phyloP scores from a whole-genome alignment of 2,113 vertebrate genomes.

The Phrynocephalus versicolor region DNA sequence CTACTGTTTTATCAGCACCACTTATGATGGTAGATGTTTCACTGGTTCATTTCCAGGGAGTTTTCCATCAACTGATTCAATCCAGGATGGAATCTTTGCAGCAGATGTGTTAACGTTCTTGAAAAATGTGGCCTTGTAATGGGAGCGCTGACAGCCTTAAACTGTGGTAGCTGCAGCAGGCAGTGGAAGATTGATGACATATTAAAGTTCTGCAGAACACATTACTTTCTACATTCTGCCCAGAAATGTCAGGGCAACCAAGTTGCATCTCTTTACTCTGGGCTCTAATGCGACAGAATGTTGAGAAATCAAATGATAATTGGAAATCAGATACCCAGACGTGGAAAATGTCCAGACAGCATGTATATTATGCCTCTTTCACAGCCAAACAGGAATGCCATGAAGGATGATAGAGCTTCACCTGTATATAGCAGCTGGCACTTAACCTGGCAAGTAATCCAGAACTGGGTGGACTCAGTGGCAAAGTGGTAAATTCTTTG shows the following conservation, averaged over 20 bases:
- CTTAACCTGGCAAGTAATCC: background rate
- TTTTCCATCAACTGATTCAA: background rate
- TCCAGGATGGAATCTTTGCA: background rate
- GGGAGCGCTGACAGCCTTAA: constrained; percentile 23
- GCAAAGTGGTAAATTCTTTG: background rate
- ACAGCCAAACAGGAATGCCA: background rate
- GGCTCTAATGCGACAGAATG: background rate
- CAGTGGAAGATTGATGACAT: constrained; percentile 10
- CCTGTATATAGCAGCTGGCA: background rate
- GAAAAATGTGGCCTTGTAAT: background rate
- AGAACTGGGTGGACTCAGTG: no score
- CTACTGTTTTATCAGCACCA: constrained; percentile 9
- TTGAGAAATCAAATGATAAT: no score
- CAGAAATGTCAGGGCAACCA: background rate
- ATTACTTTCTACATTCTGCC: background rate
- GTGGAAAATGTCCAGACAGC: background rate
- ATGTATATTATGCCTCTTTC: background rate
- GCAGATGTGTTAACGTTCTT: constrained; percentile 32
- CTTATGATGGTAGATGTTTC: background rate
- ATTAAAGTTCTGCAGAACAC: background rate
- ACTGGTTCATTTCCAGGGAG: background rate
- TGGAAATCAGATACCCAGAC: background rate
- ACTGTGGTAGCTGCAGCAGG: background rate
- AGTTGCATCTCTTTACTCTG: fast-evolving
- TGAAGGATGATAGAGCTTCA: background rate